Conservation (phyloP, 2,797 vertebrate genomes). For the Acanthiza pusilla region DNA sequence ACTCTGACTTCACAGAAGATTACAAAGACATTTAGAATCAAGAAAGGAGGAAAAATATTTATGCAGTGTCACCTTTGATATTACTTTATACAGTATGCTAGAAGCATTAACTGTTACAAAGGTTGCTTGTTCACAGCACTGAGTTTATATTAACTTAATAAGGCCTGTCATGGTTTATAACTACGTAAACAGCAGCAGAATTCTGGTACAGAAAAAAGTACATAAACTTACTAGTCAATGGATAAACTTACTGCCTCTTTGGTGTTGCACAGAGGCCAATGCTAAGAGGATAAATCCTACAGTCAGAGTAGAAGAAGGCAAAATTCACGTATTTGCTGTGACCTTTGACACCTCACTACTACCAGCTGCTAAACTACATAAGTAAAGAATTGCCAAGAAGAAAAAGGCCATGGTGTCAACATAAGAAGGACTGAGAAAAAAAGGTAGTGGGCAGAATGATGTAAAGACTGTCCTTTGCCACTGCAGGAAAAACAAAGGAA, state of each 20-base stretch:
- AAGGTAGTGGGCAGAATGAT: not conserved
- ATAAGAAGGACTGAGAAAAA: not conserved
- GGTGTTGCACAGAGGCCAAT: not conserved
- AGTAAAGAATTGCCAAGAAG: not conserved
- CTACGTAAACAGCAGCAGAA: not conserved
- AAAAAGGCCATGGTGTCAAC: slow-evolving; percentile 17
- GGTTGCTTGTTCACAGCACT: not conserved
- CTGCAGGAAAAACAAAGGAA: slow-evolving; percentile 6
- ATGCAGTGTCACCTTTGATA: not conserved
- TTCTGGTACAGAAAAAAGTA: not conserved
- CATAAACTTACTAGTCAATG: not conserved
- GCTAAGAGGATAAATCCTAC: not conserved
- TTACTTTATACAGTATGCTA: not conserved
- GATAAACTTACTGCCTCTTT: not conserved
- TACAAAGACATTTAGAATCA: not conserved
- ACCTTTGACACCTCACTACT: not conserved
- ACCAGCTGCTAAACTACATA: not conserved
- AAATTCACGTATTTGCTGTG: not conserved
- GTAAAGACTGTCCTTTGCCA: slow-evolving; percentile 3
- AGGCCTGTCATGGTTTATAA: not conserved
- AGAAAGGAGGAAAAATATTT: not conserved
- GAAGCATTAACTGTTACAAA: not conserved
- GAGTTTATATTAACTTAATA: not conserved
- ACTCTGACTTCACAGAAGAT: not conserved
- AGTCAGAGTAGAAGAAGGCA: not conserved